A percentile compares a stretch with the other conserved stretches of the same genome.
Evolutionary conservation across 2,888 invertebrate genomes (phyloP).

Genomic region (Andrena bucephala): DNA sequence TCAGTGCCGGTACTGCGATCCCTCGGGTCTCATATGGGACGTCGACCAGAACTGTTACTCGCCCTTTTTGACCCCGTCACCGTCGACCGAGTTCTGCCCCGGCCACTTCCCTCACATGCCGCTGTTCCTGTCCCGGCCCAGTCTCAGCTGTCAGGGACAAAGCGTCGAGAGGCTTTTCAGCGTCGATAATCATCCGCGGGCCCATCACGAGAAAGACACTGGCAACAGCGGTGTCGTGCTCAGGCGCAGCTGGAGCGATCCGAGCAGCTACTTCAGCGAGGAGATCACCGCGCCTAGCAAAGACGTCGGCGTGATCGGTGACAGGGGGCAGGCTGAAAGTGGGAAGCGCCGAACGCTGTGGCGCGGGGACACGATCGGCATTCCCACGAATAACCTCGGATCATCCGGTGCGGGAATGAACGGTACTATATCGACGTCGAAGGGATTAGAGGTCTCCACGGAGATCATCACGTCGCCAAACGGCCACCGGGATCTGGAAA

Average conservation of each 20-base stretch:
- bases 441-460: constrained; percentile 90
- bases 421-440: constrained; percentile 79
- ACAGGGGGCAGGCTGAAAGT: constrained; percentile 78
- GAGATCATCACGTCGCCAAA: constrained; percentile 92
- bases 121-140: constrained; percentile 64
- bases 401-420: constrained; percentile 56
- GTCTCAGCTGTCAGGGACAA: constrained; percentile 71
- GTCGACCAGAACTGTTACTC: constrained; percentile 88
- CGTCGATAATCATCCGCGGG: constrained; percentile 84
- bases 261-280: constrained; percentile 85
- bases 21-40: constrained; percentile 91
- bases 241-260: constrained; percentile 89
- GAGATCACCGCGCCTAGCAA: constrained; percentile 81
- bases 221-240: constrained; percentile 78
- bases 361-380: constrained; percentile 80
- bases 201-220: constrained; percentile 61
- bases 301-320: constrained; percentile 84
- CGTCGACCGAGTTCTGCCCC: constrained; percentile 68
- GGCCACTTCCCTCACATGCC: constrained; percentile 65
- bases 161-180: constrained; percentile 77
- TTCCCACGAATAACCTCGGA: constrained; percentile 46
- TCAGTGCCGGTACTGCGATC: constrained; percentile 92
- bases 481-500: constrained; percentile 92
- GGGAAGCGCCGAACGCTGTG: constrained; percentile 76
- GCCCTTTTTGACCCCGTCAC: constrained; percentile 85